Evolutionary conservation across 2,888 invertebrate genomes (phyloP).

Genomic region (Physocephala rufipes): DNA sequence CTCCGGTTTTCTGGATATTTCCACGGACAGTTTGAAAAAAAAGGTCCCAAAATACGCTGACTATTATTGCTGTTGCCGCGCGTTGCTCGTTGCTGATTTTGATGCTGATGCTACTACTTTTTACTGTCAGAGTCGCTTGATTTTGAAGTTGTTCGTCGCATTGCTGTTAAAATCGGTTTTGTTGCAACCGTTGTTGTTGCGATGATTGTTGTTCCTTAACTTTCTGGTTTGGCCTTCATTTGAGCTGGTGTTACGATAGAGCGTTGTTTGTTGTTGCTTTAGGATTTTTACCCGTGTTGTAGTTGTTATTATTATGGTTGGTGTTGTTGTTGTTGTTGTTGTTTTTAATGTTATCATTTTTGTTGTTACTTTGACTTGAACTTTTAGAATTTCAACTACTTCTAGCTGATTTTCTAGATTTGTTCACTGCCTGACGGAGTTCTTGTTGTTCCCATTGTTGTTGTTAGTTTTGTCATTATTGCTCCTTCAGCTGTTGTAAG

Average conservation of each 20-base stretch:
- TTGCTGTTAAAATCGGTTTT: conserved; percentile 9
- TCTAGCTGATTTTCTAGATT: conserved; percentile 33
- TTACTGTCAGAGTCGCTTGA: conserved; percentile 23
- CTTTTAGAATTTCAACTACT: conserved; percentile 36
- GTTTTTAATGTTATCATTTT: conserved; percentile 1
- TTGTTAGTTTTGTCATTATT: too few relatives aligned
- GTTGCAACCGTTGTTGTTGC: background rate
- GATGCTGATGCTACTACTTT: conserved; percentile 8
- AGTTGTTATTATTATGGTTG: conserved; percentile 1
- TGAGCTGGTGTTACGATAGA: conserved; percentile 1
- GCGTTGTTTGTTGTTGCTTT: too few relatives aligned
- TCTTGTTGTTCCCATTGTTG: conserved; percentile 6
- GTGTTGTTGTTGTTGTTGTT: conserved; percentile 21
- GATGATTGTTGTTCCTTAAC: conserved; percentile 1
- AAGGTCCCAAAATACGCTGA: conserved; percentile 16
- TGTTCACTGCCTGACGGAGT: conserved; percentile 27
- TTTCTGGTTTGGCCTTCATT: conserved; percentile 35
- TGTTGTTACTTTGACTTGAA: conserved; percentile 12
- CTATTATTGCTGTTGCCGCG: background rate
- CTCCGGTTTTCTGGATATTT: background rate
- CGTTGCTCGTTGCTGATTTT: background rate
- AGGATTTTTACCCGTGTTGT: background rate
- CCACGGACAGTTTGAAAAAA: conserved; percentile 10
- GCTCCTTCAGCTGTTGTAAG: too few relatives aligned
- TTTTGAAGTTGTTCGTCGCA: background rate